Evolutionary conservation across 2,113 vertebrate species (phyloP), one percentile per base, ranked within the genome.

Genomic region (Isurus oxyrinchus): DNA sequence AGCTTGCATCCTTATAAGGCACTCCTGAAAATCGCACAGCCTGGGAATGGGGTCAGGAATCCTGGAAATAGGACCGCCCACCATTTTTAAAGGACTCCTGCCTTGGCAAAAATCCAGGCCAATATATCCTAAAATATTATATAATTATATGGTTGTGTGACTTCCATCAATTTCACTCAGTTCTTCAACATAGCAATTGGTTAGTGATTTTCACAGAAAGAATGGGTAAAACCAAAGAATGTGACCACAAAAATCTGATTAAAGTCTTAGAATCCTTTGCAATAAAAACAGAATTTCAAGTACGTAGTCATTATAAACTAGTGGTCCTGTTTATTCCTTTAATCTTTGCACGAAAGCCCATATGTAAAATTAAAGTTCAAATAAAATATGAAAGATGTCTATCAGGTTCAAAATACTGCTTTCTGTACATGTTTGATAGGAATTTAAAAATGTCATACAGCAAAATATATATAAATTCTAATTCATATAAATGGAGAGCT

Each of bases 391-490:
- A 59, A 35, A 35, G 21, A 21, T 55, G 21, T 87, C 23, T 13
- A 8, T 88, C 87, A 90, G 87, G 11, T 90, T 57, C 53, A 90
- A 90, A 31, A 57, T 53, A 55, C 49, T 55, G 21, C 84, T 49
- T n/a, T 87, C 44, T 53, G 49, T 21, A 61, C 88, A 61, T 35
- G 13, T 84, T 44, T 84, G 81, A 44, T 84, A 49, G 19, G 40
- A 21, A 66, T 94, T 44, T 3, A 40, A 94, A 94, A 63, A 66
- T 40, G 63, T 61, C 59, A 40, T 61, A 21, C 90, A 66, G 90
- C 59, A 63, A 94, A 94, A 94, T 49, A 40, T 63, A 94, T 6
- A 21, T 63, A 94, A 94, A 94, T 61, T 94, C 90, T 94, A 16
- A 66, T 63, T 31, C 57, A 21, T 94, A 66, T 40, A 63, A 94